Evolutionary conservation across 2,113 vertebrate genomes (phyloP).

Genomic region (Sminthopsis crassicaudata): DNA sequence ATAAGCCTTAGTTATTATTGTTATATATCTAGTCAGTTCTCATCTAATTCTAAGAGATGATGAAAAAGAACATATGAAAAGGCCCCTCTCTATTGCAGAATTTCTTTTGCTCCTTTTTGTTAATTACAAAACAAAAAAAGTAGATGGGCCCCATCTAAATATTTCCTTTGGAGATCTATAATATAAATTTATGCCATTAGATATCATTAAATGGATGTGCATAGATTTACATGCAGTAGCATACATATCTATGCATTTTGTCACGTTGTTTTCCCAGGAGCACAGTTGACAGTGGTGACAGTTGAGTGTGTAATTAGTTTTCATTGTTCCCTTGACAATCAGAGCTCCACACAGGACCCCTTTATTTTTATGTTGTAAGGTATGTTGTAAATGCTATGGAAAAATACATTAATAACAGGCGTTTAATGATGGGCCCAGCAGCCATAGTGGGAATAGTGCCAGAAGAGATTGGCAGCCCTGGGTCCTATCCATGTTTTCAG

Average conservation of each 20-base stretch:
- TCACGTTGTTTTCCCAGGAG: constrained; percentile 76
- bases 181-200: constrained; percentile 21
- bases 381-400: constrained; percentile 83
- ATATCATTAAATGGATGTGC: constrained; percentile 11
- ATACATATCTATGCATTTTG: constrained; percentile 59
- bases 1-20: background rate
- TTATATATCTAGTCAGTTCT: background rate
- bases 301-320: constrained; percentile 85
- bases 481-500: constrained; percentile 64
- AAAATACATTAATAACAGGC: constrained; percentile 84
- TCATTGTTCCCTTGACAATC: constrained; percentile 86
- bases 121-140: constrained; percentile 38
- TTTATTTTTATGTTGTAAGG: constrained; percentile 84
- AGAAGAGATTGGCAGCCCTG: constrained; percentile 78
- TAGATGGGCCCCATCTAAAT: background rate
- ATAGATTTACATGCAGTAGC: constrained; percentile 48
- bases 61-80: background rate
- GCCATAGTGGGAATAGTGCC: constrained; percentile 77
- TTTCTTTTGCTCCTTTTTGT: background rate
- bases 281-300: constrained; percentile 79
- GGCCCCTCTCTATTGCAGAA: background rate
- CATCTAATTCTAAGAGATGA: background rate
- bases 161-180: constrained; percentile 7
- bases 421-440: constrained; percentile 83
- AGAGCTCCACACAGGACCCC: constrained; percentile 79